Evolutionary conservation across 2,888 invertebrate species (phyloP).

Genomic region (Allacma fusca): DNA sequence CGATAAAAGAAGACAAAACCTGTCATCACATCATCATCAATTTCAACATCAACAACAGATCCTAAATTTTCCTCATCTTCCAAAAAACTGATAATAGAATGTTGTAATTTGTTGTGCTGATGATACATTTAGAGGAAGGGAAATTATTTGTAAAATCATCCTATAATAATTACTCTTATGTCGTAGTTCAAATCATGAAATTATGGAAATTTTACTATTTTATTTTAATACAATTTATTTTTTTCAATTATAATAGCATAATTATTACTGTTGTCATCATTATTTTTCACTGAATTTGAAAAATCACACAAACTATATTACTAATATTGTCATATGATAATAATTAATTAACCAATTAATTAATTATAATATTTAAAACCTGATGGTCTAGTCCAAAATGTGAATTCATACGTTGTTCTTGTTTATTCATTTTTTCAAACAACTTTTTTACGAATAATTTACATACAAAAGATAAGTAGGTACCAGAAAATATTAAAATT

Average conservation of each 20-base stretch:
- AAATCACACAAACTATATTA: slow-evolving; percentile 10
- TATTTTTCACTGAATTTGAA: slow-evolving; percentile 29
- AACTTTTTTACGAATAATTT: slow-evolving; percentile 31
- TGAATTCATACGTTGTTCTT: slow-evolving; percentile 32
- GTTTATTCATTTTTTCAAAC: slow-evolving; percentile 35
- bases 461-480: slow-evolving; percentile 1
- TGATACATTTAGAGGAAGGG: background rate
- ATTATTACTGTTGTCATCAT: slow-evolving; percentile 16
- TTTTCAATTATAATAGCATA: slow-evolving; percentile 20
- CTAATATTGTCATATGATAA: slow-evolving; percentile 15
- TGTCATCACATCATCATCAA: background rate
- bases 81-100: background rate
- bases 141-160: slow-evolving; percentile 20
- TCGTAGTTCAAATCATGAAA: slow-evolving; percentile 30
- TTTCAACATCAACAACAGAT: background rate
- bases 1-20: background rate
- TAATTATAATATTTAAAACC: slow-evolving; percentile 25
- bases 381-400: slow-evolving; percentile 33
- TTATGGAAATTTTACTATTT: slow-evolving; percentile 22
- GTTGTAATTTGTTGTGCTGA: background rate
- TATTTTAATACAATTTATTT: slow-evolving; percentile 37
- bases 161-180: slow-evolving; percentile 19
- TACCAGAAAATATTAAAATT: slow-evolving; percentile 25
- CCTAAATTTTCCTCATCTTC: background rate
- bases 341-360: background rate